These are phyloP conservation scores for Ormyrus pomaceus DNA, from an alignment of 2,888 invertebrate species.

Conservation along the genomic window DNA sequence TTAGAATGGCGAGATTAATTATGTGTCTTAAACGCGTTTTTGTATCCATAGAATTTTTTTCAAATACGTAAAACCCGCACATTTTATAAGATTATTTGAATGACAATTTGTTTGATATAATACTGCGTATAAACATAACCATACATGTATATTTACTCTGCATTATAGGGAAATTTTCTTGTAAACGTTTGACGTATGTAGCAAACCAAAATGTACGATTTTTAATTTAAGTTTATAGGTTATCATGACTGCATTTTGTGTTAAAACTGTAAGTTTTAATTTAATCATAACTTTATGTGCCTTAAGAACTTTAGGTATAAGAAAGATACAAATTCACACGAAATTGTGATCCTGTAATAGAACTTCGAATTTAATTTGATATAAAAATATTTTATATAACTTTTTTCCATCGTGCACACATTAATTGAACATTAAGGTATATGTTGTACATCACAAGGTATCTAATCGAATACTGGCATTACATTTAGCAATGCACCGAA, in stretches of 20 bases:
- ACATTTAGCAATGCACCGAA: neutral
- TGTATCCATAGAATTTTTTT: no score
- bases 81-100: no score
- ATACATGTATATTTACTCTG: neutral
- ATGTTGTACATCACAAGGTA: constrained; percentile 1
- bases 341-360: constrained; percentile 22
- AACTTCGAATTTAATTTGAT: constrained; percentile 1
- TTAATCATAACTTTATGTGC: constrained; percentile 34
- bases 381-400: constrained; percentile 30
- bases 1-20: no score
- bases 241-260: neutral
- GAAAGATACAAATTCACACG: no score
- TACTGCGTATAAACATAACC: neutral
- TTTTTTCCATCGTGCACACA: constrained; percentile 1
- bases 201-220: constrained; percentile 1
- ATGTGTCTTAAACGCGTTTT: no score
- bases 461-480: constrained; percentile 9
- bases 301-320: constrained; percentile 20
- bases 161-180: neutral
- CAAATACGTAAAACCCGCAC: no score
- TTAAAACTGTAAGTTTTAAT: neutral
- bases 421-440: constrained; percentile 14
- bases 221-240: neutral
- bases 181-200: neutral
- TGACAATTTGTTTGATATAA: no score